A percentile compares a stretch with the other conserved stretches of the same genome.
Conservation (phyloP, 2,888 invertebrate species). For the Ennomos quercinarius region DNA sequence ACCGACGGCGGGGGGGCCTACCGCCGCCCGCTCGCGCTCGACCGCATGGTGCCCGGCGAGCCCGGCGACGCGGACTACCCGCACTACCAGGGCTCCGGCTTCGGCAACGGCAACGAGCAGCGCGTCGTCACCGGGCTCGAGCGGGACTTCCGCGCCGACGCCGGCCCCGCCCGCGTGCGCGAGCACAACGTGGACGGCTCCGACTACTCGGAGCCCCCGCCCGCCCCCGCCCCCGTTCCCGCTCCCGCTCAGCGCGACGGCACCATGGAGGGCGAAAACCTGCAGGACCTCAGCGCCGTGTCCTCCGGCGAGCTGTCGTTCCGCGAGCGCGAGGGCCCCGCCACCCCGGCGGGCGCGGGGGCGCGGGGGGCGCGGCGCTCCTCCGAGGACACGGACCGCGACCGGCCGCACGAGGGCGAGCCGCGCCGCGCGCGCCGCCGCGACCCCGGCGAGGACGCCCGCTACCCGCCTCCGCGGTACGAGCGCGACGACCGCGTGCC, state of each 20-base stretch:
- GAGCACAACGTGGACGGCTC: slow-evolving; percentile 79
- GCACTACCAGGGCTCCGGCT: slow-evolving; percentile 64
- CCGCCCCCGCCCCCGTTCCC: slow-evolving; percentile 49
- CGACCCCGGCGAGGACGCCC: slow-evolving; percentile 49
- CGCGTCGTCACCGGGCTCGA: slow-evolving; percentile 86
- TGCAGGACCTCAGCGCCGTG: slow-evolving; percentile 73
- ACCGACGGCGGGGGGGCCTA: slow-evolving; percentile 62
- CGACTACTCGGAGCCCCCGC: slow-evolving; percentile 65
- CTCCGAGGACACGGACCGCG: too few species aligned
- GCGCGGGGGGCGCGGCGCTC: slow-evolving; percentile 57
- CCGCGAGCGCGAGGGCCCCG: slow-evolving; percentile 65
- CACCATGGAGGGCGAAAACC: slow-evolving; percentile 86
- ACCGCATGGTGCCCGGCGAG: slow-evolving; percentile 87
- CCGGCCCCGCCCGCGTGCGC: slow-evolving; percentile 65
- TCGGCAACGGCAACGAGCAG: slow-evolving; percentile 50
- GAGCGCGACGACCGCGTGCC: slow-evolving; percentile 32
- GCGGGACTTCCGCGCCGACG: slow-evolving; percentile 67
- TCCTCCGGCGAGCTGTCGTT: slow-evolving; percentile 66
- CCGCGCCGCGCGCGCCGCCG: slow-evolving; percentile 28
- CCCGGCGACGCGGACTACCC: slow-evolving; percentile 80
- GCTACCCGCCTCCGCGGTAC: slow-evolving; percentile 43
- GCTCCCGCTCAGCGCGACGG: slow-evolving; percentile 79
- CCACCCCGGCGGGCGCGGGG: slow-evolving; percentile 69
- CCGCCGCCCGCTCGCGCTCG: slow-evolving; percentile 65
- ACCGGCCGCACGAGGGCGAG: neutral